Evolutionary conservation across 2,797 vertebrate species (phyloP).

Genomic region (Rousettus madagascariensis): DNA sequence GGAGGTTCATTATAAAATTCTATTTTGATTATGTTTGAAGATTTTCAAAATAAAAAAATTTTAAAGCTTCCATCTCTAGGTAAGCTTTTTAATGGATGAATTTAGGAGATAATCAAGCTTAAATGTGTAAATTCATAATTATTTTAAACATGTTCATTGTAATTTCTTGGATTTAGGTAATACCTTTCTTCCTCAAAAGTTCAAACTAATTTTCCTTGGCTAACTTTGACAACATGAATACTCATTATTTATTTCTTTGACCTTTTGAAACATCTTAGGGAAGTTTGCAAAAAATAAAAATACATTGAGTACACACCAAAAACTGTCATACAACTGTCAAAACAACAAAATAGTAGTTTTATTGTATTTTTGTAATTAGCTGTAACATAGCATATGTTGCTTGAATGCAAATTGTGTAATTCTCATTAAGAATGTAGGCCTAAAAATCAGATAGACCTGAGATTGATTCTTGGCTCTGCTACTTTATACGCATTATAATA

Average conservation of each 20-base stretch:
- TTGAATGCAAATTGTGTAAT: not conserved
- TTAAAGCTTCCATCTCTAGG: not conserved
- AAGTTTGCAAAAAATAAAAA: constrained; percentile 5
- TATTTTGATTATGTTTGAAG: not conserved
- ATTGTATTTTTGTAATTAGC: not conserved
- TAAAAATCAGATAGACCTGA: not conserved
- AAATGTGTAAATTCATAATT: constrained; percentile 14
- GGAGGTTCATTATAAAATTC: not conserved
- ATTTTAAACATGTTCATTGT: not conserved
- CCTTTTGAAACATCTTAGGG: constrained; percentile 25
- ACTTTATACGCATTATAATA: not conserved
- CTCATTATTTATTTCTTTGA: not conserved
- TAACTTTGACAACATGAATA: not conserved
- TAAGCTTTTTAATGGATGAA: not conserved
- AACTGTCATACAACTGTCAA: not conserved
- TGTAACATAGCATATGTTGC: not conserved
- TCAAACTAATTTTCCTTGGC: not conserved
- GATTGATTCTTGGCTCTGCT: not conserved
- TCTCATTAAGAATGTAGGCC: not conserved
- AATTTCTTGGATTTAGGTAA: not conserved
- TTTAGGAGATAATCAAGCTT: not conserved
- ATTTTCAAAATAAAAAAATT: constrained; percentile 6
- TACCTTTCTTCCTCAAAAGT: not conserved
- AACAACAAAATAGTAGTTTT: not conserved
- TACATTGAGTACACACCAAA: not conserved